Evolutionary conservation across 2,113 vertebrate species (phyloP).

Genomic region (Otocyon megalotis): DNA sequence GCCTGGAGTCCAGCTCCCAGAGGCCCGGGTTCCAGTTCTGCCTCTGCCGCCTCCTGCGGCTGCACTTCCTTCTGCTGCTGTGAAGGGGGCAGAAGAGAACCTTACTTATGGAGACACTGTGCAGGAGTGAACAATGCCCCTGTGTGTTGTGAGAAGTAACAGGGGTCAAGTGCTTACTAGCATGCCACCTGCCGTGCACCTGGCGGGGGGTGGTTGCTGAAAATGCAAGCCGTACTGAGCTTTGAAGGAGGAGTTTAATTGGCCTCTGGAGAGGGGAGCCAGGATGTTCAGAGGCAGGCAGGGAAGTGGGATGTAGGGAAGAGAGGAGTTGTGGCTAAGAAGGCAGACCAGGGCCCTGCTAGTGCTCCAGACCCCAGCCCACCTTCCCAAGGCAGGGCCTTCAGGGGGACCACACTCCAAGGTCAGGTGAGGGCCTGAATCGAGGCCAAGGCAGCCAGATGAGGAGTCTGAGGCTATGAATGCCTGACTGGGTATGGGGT

Average conservation of each 20-base stretch:
- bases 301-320: not conserved
- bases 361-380: not conserved
- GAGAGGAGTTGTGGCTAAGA: not conserved
- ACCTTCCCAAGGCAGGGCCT: not conserved
- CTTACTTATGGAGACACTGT: not conserved
- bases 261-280: not conserved
- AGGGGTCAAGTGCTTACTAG: not conserved
- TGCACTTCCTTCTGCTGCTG: not conserved
- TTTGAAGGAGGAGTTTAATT: not conserved
- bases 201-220: not conserved
- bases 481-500: too few relatives aligned
- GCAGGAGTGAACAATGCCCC: too few relatives aligned
- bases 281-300: not conserved
- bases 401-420: too few relatives aligned
- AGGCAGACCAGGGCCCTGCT: too few relatives aligned
- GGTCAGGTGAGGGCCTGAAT: not conserved
- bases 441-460: not conserved
- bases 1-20: not conserved
- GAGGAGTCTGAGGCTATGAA: not conserved
- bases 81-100: fast-evolving
- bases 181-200: fast-evolving
- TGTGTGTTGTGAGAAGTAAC: fast-evolving
- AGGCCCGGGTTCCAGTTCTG: not conserved
- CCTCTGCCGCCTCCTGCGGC: not conserved
- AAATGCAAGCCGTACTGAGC: not conserved